Evolutionary conservation across 2,888 invertebrate species (phyloP), one percentile per base, ranked within the genome.

Genomic region (Caenorhabditis plicata): DNA sequence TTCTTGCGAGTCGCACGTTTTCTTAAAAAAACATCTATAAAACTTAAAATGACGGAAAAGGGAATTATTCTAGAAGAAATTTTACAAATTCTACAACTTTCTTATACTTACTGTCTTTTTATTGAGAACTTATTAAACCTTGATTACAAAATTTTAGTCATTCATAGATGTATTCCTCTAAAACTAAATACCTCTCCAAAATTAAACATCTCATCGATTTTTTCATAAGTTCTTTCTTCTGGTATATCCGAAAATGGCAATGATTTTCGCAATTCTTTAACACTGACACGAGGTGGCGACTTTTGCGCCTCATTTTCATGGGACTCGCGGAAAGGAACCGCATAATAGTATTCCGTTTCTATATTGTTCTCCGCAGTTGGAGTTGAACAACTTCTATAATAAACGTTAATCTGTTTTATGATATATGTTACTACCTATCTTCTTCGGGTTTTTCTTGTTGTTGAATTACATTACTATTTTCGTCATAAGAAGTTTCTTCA

Each of bases 191-290:
- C 67, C 19, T 67, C 60, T 13, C 60, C 67, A 44, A 67, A 67
- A 26, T 57, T 63, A 32, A 67, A 67, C 41, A 67, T 45, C 19
- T 60, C 61, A 39, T 67, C 67, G 26, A 67, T 67, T 33, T 53
- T 60, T 31, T 60, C 60, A 32, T 45, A 60, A 7, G 60, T 60
- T 15, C 60, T 43, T 13, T 60, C 60, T 41, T 60, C 60, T 4
- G 60, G 60, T 35, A 60, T 60, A 25, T 60, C 60, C 17, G 60
- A 60, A 27, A 60, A 60, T 19, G 60, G 60, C 7, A 60, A 44
- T 32, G 53, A 53, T 26, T 60, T 33, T 33, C 7, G 8, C 8
- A n/a, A 33, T 33, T 33, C 33, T 33, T 9, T 13, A 27, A 7
- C 29, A 27, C 29, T 27, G 7, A 9, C 11, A 7, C 8, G 11